Evolutionary conservation across 2,113 vertebrate species (phyloP).

Genomic region (Platichthys stellatus): DNA sequence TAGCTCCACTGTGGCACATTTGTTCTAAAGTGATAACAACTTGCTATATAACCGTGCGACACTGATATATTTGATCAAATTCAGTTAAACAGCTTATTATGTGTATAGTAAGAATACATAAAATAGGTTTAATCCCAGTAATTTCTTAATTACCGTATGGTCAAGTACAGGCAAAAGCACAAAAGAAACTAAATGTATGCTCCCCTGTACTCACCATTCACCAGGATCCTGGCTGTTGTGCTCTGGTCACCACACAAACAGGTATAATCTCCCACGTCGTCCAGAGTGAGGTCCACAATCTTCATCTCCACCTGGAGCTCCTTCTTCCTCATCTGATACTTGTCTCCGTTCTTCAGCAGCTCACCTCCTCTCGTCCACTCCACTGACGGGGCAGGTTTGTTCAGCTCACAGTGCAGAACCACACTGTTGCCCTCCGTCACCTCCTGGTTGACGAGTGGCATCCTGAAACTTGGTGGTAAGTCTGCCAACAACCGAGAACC

Average conservation of each 20-base stretch:
- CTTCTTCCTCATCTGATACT: slow-evolving; percentile 86
- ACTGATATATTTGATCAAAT: no score
- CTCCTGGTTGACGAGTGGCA: slow-evolving; percentile 83
- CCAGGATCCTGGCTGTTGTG: slow-evolving; percentile 73
- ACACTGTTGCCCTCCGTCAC: slow-evolving; percentile 82
- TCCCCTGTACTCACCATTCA: slow-evolving; percentile 80
- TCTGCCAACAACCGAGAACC: slow-evolving; percentile 68
- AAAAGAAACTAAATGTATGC: no score
- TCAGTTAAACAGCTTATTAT: no score
- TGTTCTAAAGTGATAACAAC: no score
- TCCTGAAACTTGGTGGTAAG: slow-evolving; percentile 82
- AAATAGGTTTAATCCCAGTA: no score
- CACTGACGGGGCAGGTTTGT: slow-evolving; percentile 71
- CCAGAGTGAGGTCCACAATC: slow-evolving; percentile 74
- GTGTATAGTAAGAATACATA: no score
- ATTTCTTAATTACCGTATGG: no score
- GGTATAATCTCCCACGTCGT: slow-evolving; percentile 84
- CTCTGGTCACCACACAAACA: slow-evolving; percentile 81
- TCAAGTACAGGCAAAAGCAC: no score
- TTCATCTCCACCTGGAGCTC: slow-evolving; percentile 83
- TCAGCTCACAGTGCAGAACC: slow-evolving; percentile 85
- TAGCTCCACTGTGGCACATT: not conserved
- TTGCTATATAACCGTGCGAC: no score
- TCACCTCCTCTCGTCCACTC: slow-evolving; percentile 77
- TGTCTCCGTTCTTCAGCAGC: slow-evolving; percentile 80